phyloP scores from a whole-genome alignment of 2,888 invertebrate species.

The Galerucella pusilla region DNA sequence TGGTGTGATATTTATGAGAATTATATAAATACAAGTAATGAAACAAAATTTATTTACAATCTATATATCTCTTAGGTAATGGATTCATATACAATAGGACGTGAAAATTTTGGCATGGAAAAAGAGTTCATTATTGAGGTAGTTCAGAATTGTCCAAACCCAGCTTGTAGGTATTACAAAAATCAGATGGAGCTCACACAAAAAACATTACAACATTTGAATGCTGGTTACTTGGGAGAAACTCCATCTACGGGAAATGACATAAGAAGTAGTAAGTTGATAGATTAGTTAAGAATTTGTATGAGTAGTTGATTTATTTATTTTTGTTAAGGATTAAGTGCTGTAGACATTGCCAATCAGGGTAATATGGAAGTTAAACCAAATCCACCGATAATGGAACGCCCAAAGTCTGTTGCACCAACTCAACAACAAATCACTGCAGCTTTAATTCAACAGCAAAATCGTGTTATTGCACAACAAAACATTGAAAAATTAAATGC shows the following conservation, averaged over 20 bases:
- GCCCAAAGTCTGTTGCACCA: conserved; percentile 63
- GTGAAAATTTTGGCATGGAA: conserved; percentile 89
- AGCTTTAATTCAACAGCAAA: conserved; percentile 75
- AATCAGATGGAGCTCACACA: conserved; percentile 81
- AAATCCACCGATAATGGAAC: conserved; percentile 57
- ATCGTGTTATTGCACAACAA: conserved; percentile 69
- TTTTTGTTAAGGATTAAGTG: conserved; percentile 52
- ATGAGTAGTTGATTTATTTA: neutral
- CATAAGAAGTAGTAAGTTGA: conserved; percentile 58
- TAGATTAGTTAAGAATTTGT: neutral
- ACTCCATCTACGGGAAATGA: conserved; percentile 59
- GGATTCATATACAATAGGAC: conserved; percentile 86
- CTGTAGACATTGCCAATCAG: conserved; percentile 62
- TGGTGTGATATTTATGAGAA: conserved; percentile 45
- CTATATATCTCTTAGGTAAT: conserved; percentile 69
- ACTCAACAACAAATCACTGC: conserved; percentile 75
- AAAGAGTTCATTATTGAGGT: conserved; percentile 91
- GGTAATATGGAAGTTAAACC: conserved; percentile 57
- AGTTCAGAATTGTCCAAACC: conserved; percentile 89
- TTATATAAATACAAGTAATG: neutral
- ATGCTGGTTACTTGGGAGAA: conserved; percentile 64
- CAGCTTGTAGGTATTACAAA: conserved; percentile 88
- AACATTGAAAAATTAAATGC: conserved; percentile 72
- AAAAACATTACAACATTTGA: conserved; percentile 77
- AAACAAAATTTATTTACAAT: conserved; percentile 2